Percentiles rank a stretch among this genome's conserved stretches.
phyloP scores from a whole-genome alignment of 1,140 invertebrate species.

The Amphibalanus amphitrite region DNA sequence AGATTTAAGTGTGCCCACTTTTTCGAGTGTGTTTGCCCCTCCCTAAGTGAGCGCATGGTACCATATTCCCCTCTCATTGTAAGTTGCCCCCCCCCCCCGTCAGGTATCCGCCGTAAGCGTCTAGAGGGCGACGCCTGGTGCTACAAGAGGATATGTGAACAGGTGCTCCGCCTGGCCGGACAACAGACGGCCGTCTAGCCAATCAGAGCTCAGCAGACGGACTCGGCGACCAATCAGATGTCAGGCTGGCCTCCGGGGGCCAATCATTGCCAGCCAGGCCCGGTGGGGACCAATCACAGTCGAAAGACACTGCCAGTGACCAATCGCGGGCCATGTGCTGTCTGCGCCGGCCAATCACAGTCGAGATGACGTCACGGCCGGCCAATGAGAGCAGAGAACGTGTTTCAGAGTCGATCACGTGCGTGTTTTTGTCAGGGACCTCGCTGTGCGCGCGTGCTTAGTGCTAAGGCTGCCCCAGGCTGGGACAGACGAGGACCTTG shows the following conservation, averaged over 20 bases:
- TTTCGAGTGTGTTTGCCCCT: neutral
- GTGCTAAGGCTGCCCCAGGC: too few species aligned
- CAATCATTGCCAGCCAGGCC: neutral
- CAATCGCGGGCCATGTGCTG: neutral
- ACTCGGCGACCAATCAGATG: neutral
- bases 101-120: slow-evolving; percentile 46
- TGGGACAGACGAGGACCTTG: too few species aligned
- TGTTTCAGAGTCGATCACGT: slow-evolving; percentile 5
- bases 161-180: slow-evolving; percentile 44
- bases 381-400: neutral
- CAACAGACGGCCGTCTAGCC: slow-evolving; percentile 12
- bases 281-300: slow-evolving; percentile 6
- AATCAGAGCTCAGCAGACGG: neutral
- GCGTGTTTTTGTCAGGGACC: neutral
- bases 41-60: slow-evolving; percentile 20
- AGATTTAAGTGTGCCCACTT: neutral
- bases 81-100: neutral
- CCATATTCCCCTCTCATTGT: slow-evolving; percentile 32
- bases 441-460: neutral
- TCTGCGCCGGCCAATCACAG: slow-evolving; percentile 6
- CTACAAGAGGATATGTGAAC: slow-evolving; percentile 70
- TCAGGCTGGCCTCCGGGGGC: slow-evolving; percentile 4
- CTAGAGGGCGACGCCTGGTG: slow-evolving; percentile 68
- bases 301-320: neutral
- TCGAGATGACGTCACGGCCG: neutral